Percentiles rank a stretch among this genome's conserved stretches.
Evolutionary conservation across 1,140 invertebrate species (phyloP).

Genomic region (Phocides pigmalion): DNA sequence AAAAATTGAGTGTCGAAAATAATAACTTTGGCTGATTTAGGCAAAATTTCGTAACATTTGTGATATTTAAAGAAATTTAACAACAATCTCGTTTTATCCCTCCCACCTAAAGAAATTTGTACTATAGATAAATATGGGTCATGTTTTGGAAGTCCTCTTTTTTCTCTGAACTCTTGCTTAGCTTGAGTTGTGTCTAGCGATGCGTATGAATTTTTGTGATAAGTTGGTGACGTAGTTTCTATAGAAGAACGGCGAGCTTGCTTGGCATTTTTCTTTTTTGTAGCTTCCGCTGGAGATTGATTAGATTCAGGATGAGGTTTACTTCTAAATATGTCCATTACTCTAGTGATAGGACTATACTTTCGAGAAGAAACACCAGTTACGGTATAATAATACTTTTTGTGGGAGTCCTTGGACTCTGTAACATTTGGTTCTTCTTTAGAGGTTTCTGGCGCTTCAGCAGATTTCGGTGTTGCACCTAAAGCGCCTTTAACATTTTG

Average conservation of each 20-base stretch:
- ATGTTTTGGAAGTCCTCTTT: constrained; percentile 74
- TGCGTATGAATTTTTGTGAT: constrained; percentile 79
- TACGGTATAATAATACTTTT: constrained; percentile 79
- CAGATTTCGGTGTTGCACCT: constrained; percentile 46
- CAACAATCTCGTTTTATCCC: constrained; percentile 77
- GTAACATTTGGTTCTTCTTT: constrained; percentile 57
- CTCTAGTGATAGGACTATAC: constrained; percentile 74
- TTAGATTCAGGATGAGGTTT: constrained; percentile 64
- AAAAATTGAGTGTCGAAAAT: constrained; percentile 80
- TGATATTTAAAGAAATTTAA: constrained; percentile 81
- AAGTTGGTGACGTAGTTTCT: constrained; percentile 76
- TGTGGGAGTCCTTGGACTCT: constrained; percentile 71
- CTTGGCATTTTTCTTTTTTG: constrained; percentile 68
- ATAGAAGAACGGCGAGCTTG: constrained; percentile 72
- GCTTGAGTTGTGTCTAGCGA: constrained; percentile 73
- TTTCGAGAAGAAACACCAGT: constrained; percentile 75
- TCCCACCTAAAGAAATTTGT: constrained; percentile 76
- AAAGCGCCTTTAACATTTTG: constrained; percentile 59
- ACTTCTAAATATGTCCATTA: constrained; percentile 78
- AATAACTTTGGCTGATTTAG: constrained; percentile 80
- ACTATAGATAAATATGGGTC: constrained; percentile 80
- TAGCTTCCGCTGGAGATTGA: constrained; percentile 51
- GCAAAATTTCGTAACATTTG: constrained; percentile 78
- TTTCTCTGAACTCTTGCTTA: constrained; percentile 78
- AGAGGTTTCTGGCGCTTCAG: constrained; percentile 57